Base-by-base conservation (phyloP, 2,888 invertebrate species). In the Tetramorium bicarinatum region DNA sequence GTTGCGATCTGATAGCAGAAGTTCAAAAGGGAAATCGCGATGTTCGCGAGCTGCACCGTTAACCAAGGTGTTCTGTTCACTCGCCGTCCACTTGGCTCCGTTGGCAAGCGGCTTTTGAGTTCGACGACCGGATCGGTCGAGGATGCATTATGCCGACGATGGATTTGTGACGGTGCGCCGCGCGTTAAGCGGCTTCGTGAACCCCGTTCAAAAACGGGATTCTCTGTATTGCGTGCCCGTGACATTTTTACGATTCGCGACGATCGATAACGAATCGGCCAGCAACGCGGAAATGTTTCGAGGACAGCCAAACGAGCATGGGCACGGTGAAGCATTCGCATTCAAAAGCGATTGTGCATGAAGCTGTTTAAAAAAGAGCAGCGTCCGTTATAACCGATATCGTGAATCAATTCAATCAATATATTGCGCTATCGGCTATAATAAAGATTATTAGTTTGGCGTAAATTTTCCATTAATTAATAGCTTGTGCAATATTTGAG, bases 51-150 rank as follows among this genome's bases (percentile, higher is more conserved):
- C 18, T 47, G 76, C 64, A 82, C 82, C 82, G 82, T 82, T 82
- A 82, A 82, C 75, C 66, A 76, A 44, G 38, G 56, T 76, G 29
- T 49, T 62, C 62, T 62, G 80, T 62, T 49, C 49, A n/a, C 56
- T 76, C 56, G 47, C 41, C 59, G 80, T 62, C 59, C 72, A 61
- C 64, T 76, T 49, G 66, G 66, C 49, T 34, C 25, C 79, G 61
- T 52, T 49, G 71, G 80, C 80, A 56, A 82, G 76, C 76, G 82
- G 66, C 76, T 82, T 76, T 82, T 29, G 76, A 82, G 76, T 82
- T 82, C 82, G 82, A 76, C 76, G 82, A 82, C 82, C 82, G 82
- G 66, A 76, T 76, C 82, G 82, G 62, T 76, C 76, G 77, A 75
- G 82, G 76, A 82, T 82, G 76, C 76, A 82, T 82, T 82, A 82